Evolutionary conservation across 2,113 vertebrate species (phyloP).

Genomic region (Coturnix japonica): DNA sequence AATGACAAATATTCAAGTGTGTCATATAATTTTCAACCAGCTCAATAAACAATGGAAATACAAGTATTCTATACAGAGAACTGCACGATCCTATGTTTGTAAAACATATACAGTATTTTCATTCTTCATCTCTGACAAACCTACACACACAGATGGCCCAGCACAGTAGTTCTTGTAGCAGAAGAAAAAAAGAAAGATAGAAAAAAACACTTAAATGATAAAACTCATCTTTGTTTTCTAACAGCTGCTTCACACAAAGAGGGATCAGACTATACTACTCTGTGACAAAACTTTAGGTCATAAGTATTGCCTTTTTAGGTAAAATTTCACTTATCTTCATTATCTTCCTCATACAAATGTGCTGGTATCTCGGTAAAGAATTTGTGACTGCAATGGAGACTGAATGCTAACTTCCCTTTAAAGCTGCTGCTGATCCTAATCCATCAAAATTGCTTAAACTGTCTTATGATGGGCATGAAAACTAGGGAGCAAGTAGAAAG

Average conservation of each 20-base stretch:
- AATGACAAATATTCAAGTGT: background rate
- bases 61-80: background rate
- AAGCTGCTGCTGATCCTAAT: background rate
- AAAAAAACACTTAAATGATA: background rate
- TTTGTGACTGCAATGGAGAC: background rate
- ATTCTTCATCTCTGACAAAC: background rate
- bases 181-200: background rate
- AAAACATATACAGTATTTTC: background rate
- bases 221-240: accelerated
- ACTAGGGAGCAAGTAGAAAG: accelerated
- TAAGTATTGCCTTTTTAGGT: background rate
- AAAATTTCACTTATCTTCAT: background rate
- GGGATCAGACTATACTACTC: background rate
- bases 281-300: background rate
- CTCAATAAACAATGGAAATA: background rate
- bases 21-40: background rate
- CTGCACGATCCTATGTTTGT: background rate
- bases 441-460: background rate
- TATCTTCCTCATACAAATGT: background rate
- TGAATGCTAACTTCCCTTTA: background rate
- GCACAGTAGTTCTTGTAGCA: background rate
- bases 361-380: background rate
- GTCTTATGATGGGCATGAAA: background rate
- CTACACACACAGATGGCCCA: background rate
- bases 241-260: background rate